Base-by-base conservation (phyloP, 2,113 vertebrate species). In the Psittacus erithacus region DNA sequence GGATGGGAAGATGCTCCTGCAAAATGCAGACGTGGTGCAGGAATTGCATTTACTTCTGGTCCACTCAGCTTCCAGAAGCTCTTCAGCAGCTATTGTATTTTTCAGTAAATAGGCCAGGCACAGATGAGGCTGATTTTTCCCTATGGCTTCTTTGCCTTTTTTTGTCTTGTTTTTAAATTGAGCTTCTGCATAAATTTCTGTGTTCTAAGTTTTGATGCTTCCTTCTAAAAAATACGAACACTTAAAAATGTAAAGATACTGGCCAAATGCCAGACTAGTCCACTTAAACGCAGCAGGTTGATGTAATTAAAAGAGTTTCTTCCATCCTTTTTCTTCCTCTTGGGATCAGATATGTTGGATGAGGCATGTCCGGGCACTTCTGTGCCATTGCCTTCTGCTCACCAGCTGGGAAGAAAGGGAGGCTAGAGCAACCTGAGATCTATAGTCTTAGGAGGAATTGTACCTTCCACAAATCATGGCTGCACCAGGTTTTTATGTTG, bases 381-480 rank as follows among this genome's bases (percentile, higher is more conserved):
- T 5, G 9, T 65, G 59, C 35, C 1, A 1, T 73, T 50, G 11
- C 20, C 11, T 73, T 18, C 20, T 69, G 19, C 43, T 95, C 8
- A 60, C 38, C 38, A 65, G 16, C 24, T 69, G 76, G 35, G 41
- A 65, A 65, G 31, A 49, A 69, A 55, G 33, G 31, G n/a, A 82
- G 29, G 44, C 4, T 38, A 33, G 10, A 0, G 0, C 31, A 78
- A 29, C 9, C 15, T 50, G 50, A 29, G 20, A n/a, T 55, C 12
- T 63, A 18, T 78, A 88, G 53, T 46, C 25, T 1, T 5, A 59
- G 62, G 25, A 43, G 16, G 25, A 24, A 70, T 29, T 46, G 15
- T 16, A 35, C 13, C 16, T 74, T 35, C 38, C 31, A 59, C 11
- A n/a, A 78, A 29, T 9, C 17, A 9, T 60, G 20, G 14, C 39